Conservation (phyloP, 2,797 vertebrate genomes). For the Fistularia commersonii region DNA sequence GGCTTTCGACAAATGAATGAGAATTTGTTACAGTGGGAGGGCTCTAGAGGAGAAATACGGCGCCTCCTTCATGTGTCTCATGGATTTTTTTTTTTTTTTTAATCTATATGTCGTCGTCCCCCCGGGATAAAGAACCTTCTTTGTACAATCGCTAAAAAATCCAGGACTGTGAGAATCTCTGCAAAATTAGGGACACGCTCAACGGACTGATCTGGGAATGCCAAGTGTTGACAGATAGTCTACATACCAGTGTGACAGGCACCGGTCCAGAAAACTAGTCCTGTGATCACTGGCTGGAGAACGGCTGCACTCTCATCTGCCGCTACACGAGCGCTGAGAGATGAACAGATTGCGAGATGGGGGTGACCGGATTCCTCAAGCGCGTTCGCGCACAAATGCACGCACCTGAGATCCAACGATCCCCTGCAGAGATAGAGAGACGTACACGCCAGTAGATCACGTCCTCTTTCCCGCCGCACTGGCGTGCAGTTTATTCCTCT, state of each 20-base stretch:
- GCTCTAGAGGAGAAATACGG: too few species aligned
- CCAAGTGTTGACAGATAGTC: constrained; percentile 21
- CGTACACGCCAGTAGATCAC: constrained; percentile 5
- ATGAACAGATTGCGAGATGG: constrained; percentile 53
- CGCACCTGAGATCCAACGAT: constrained; percentile 50
- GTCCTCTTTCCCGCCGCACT: background rate
- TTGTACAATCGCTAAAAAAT: background rate
- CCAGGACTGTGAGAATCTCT: background rate
- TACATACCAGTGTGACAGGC: constrained; percentile 50
- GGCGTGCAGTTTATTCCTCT: too few species aligned
- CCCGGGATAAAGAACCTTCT: background rate
- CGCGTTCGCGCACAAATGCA: constrained; percentile 34
- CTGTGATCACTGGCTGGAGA: constrained; percentile 53
- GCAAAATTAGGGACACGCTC: background rate
- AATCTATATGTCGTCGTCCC: too few species aligned
- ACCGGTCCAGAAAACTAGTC: constrained; percentile 31
- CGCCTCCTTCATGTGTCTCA: too few species aligned
- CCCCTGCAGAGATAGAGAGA: constrained; percentile 28
- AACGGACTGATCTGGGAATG: constrained; percentile 2
- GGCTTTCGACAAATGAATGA: too few species aligned
- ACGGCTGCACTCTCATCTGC: constrained; percentile 40
- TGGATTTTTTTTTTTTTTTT: too few species aligned
- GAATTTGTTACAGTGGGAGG: too few species aligned
- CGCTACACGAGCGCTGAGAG: constrained; percentile 55
- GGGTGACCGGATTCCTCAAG: constrained; percentile 43